Evolutionary conservation across 2,113 vertebrate species (phyloP).

Genomic region (Harpagus bidentatus): DNA sequence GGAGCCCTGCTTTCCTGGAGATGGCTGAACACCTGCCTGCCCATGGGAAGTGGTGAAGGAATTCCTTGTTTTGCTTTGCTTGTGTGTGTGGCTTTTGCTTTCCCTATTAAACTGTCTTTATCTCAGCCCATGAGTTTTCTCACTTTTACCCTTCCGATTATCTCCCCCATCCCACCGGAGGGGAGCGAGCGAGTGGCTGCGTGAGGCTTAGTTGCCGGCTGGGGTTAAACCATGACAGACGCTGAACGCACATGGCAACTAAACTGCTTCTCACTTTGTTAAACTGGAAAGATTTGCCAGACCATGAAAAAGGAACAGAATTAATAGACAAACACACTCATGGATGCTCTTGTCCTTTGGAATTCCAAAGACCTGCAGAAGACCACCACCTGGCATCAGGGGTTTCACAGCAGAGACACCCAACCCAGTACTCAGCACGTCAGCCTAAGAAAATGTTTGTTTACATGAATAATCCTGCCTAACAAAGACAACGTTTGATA

Average conservation of each 20-base stretch:
- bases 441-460: background rate
- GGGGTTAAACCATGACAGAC: too few species aligned
- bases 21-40: too few species aligned
- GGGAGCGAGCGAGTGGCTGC: too few species aligned
- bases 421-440: accelerated
- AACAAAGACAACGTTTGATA: background rate
- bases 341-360: background rate
- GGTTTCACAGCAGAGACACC: background rate
- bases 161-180: too few species aligned
- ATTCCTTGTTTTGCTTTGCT: too few species aligned
- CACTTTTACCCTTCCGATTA: too few species aligned
- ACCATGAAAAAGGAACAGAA: background rate
- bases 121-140: too few species aligned
- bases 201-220: too few species aligned
- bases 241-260: accelerated
- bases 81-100: too few species aligned
- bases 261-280: background rate
- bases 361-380: background rate
- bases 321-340: background rate
- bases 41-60: too few species aligned
- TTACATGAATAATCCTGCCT: background rate
- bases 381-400: background rate
- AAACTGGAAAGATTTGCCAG: background rate
- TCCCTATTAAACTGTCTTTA: too few species aligned
- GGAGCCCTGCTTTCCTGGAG: too few species aligned